These are phyloP conservation scores for Bradypodion ventrale DNA, from an alignment of 2,797 vertebrate species.

Conservation along the genomic window DNA sequence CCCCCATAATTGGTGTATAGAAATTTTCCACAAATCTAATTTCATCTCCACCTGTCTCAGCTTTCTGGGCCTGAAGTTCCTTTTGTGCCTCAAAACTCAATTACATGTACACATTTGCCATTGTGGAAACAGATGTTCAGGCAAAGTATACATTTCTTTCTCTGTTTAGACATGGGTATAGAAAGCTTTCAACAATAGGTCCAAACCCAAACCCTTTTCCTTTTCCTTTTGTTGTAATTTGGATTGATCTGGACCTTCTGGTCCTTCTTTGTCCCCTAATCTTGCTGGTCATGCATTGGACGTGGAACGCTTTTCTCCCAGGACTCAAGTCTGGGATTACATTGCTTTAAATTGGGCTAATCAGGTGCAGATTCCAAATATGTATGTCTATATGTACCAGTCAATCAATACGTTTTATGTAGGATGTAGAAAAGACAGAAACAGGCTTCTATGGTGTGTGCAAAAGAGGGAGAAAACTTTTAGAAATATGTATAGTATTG, in stretches of 20 bases:
- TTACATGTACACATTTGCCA: constrained; percentile 67
- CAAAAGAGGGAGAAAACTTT: neutral
- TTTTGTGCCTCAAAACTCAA: constrained; percentile 74
- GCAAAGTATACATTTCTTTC: constrained; percentile 18
- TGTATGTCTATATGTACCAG: neutral
- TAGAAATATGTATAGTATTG: neutral
- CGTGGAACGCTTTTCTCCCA: neutral
- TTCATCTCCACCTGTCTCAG: constrained; percentile 74
- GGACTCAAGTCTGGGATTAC: neutral
- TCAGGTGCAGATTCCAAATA: neutral
- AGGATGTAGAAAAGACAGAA: neutral
- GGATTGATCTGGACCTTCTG: neutral
- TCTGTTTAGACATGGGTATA: neutral
- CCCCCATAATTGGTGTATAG: constrained; percentile 62
- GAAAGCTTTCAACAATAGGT: neutral
- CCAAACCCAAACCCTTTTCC: neutral
- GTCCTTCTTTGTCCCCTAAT: neutral
- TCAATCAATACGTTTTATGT: neutral
- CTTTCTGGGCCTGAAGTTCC: constrained; percentile 68
- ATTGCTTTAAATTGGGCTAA: constrained; percentile 3
- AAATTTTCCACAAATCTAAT: constrained; percentile 75
- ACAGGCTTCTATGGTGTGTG: neutral
- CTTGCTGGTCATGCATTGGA: neutral
- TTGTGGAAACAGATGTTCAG: constrained; percentile 62
- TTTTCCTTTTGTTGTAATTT: neutral